Evolutionary conservation across 2,888 invertebrate genomes (phyloP).

Genomic region (Chelonus formosanus): DNA sequence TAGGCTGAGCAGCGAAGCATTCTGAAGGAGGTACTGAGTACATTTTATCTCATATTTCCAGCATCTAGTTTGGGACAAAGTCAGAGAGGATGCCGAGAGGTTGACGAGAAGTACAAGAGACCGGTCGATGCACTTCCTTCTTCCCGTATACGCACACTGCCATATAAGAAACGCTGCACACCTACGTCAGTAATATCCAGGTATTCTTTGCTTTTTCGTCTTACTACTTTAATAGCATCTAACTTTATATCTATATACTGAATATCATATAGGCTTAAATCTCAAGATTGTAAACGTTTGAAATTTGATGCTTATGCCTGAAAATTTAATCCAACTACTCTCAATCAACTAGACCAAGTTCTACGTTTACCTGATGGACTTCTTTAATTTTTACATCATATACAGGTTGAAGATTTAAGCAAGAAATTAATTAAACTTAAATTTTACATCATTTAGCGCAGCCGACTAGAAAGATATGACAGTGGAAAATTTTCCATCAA

Average conservation of each 20-base stretch:
- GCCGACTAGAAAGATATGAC: no score
- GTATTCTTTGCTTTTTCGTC: background rate
- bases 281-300: no score
- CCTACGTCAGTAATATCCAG: constrained; percentile 23
- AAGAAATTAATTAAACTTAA: no score
- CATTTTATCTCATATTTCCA: constrained; percentile 35
- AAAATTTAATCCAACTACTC: no score
- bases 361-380: no score
- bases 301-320: no score
- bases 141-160: constrained; percentile 21
- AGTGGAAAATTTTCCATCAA: no score
- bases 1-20: constrained; percentile 21
- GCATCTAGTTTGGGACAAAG: constrained; percentile 30
- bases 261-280: background rate
- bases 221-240: background rate
- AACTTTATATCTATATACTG: background rate
- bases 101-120: constrained; percentile 18
- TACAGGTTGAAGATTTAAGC: no score
- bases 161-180: constrained; percentile 32
- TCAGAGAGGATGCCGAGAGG: constrained; percentile 17
- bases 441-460: no score
- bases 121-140: constrained; percentile 36
- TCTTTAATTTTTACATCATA: no score
- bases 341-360: no score
- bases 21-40: constrained; percentile 20